These are phyloP conservation scores for Girardinus metallicus DNA, from an alignment of 2,797 vertebrate genomes.

Conservation along the genomic window DNA sequence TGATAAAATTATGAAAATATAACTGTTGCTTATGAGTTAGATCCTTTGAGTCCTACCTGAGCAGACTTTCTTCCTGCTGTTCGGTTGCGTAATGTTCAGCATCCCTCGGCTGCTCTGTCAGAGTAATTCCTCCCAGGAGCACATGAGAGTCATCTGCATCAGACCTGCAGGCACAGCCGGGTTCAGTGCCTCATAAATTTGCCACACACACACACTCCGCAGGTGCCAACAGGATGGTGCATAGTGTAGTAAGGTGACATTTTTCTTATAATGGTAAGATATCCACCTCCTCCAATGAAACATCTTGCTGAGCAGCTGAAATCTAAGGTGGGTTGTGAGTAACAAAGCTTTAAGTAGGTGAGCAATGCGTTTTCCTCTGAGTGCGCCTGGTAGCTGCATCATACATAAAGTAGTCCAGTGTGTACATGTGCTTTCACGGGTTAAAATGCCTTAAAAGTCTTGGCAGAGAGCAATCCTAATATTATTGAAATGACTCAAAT, in stretches of 20 bases:
- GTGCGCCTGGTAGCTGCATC: neutral
- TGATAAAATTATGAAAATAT: neutral
- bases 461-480: neutral
- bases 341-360: slow-evolving; percentile 25
- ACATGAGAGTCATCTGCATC: slow-evolving; percentile 63
- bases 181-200: slow-evolving; percentile 66
- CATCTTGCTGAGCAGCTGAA: slow-evolving; percentile 21
- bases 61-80: slow-evolving; percentile 14
- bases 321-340: slow-evolving; percentile 18
- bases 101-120: slow-evolving; percentile 57
- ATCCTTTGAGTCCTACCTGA: neutral
- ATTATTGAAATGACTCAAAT: neutral
- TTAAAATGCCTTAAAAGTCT: neutral
- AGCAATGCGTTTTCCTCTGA: slow-evolving; percentile 2
- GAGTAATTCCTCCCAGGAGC: slow-evolving; percentile 63
- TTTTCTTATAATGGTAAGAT: slow-evolving; percentile 36
- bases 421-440: neutral
- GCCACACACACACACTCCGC: slow-evolving; percentile 32
- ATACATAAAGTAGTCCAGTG: neutral
- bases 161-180: slow-evolving; percentile 54
- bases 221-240: slow-evolving; percentile 2
- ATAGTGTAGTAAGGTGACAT: slow-evolving; percentile 13
- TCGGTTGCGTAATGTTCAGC: slow-evolving; percentile 59
- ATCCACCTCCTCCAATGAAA: slow-evolving; percentile 13
- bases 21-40: neutral